Evolutionary conservation across 2,113 vertebrate species (phyloP).

Genomic region (Oreochromis aureus): DNA sequence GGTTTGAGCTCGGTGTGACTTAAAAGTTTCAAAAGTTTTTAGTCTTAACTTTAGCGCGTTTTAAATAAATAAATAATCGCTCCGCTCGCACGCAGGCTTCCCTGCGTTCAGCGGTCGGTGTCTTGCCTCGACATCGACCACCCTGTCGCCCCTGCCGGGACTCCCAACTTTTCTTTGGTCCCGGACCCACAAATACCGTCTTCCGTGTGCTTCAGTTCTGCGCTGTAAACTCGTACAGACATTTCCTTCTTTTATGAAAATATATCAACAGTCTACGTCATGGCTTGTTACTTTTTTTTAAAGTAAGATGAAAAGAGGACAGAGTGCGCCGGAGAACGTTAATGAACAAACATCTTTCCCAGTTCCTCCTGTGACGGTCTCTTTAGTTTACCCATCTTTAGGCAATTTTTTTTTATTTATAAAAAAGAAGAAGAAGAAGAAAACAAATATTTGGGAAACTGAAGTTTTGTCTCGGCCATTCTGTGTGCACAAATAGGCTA

Average conservation of each 20-base stretch:
- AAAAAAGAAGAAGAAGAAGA: background rate
- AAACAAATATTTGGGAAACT: background rate
- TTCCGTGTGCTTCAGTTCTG: background rate
- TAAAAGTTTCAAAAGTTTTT: conserved; percentile 14
- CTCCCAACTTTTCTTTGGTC: conserved; percentile 4
- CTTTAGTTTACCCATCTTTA: background rate
- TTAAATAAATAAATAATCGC: background rate
- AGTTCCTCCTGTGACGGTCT: background rate
- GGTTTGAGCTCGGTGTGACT: background rate
- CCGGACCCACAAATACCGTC: background rate
- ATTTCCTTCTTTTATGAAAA: background rate
- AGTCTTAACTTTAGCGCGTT: background rate
- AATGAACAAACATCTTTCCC: background rate
- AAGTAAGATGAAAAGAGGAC: background rate
- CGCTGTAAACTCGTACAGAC: background rate
- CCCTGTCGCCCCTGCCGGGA: conserved; percentile 8
- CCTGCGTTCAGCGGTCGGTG: background rate
- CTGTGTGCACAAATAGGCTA: background rate
- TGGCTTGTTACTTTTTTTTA: background rate
- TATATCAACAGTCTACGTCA: background rate
- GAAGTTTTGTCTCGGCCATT: background rate
- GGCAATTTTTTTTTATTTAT: background rate
- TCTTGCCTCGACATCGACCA: conserved; percentile 6
- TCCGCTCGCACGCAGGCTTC: background rate
- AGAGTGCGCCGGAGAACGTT: background rate